A percentile compares a stretch with the other conserved stretches of the same genome.
Evolutionary conservation across 2,113 vertebrate species (phyloP).

Genomic region (Oceanodroma tethys): DNA sequence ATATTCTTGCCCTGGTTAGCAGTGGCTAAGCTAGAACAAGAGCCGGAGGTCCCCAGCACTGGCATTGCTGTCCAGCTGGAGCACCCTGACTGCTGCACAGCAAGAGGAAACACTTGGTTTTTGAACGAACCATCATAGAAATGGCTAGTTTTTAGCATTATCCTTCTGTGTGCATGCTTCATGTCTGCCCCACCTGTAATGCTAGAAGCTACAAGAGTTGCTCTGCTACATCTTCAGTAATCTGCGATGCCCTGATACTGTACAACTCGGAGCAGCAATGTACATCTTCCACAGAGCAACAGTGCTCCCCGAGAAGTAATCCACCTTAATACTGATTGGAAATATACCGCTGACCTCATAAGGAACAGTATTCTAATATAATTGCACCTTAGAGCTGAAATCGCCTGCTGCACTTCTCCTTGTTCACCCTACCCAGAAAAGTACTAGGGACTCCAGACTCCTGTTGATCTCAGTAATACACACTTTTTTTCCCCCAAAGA

Average conservation of each 20-base stretch:
- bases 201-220: background rate
- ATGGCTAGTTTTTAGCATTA: background rate
- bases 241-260: background rate
- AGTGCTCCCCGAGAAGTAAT: background rate
- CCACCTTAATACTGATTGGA: background rate
- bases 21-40: background rate
- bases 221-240: background rate
- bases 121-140: background rate
- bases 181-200: background rate
- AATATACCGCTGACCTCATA: background rate
- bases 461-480: background rate
- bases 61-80: background rate
- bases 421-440: background rate
- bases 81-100: background rate
- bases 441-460: background rate
- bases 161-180: background rate
- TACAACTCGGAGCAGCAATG: accelerated
- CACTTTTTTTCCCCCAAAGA: accelerated
- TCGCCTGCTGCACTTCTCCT: background rate
- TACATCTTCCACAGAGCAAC: background rate
- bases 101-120: background rate
- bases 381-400: background rate
- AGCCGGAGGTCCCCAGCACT: background rate
- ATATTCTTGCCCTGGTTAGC: background rate
- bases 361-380: background rate